These are phyloP conservation scores for Macropus fuliginosus DNA, from an alignment of 2,797 vertebrate species.

Conservation along the genomic window DNA sequence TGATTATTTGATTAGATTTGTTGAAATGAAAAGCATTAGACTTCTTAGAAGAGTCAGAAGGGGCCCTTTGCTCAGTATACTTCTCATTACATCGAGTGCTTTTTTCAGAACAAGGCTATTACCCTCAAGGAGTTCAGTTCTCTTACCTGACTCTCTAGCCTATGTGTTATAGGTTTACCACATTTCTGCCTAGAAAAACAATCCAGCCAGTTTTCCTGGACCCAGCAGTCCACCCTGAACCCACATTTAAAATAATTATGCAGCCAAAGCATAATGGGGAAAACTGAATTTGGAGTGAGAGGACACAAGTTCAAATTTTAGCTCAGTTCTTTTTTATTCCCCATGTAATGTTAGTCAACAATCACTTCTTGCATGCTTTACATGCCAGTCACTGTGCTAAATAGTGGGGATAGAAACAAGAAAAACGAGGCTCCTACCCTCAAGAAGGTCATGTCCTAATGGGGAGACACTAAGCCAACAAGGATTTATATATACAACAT, in stretches of 20 bases:
- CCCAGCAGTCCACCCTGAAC: conserved; percentile 45
- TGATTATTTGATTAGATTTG: neutral
- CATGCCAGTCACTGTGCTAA: neutral
- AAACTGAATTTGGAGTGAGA: neutral
- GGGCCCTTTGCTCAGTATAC: neutral
- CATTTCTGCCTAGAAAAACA: conserved; percentile 25
- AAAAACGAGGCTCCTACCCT: neutral
- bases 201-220: conserved; percentile 28
- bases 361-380: neutral
- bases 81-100: neutral
- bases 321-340: neutral
- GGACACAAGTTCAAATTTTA: neutral
- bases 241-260: conserved; percentile 43
- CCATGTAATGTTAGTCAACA: neutral
- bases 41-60: neutral
- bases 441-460: neutral
- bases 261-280: neutral
- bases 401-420: neutral
- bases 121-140: conserved; percentile 56
- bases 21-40: neutral
- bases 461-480: neutral
- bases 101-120: conserved; percentile 39
- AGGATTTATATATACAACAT: neutral
- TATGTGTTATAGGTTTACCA: conserved; percentile 18
- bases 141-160: conserved; percentile 17